These are phyloP conservation scores for Lithophane semibrunnea DNA, from an alignment of 2,888 invertebrate species.

Conservation along the genomic window DNA sequence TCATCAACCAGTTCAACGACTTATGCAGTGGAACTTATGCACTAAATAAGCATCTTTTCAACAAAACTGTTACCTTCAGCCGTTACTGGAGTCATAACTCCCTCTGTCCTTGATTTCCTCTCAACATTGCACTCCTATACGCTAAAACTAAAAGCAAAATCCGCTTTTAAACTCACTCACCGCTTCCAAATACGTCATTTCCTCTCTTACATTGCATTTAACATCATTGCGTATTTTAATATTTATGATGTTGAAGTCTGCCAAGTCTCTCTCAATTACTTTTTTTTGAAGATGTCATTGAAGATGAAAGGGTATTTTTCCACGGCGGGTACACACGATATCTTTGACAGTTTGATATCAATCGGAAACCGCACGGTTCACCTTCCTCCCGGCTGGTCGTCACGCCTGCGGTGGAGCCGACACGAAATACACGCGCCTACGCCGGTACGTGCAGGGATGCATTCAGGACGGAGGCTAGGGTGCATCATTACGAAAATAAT, in stretches of 20 bases:
- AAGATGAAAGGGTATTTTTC: constrained; percentile 58
- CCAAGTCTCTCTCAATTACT: constrained; percentile 48
- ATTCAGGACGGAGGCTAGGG: neutral
- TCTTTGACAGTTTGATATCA: constrained; percentile 67
- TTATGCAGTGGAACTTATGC: neutral
- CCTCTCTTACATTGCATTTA: constrained; percentile 32
- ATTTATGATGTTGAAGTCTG: constrained; percentile 47
- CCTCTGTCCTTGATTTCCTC: neutral
- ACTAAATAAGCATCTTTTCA: neutral
- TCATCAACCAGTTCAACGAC: neutral
- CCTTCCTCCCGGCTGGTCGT: constrained; percentile 63
- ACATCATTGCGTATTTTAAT: constrained; percentile 39
- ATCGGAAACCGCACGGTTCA: constrained; percentile 68
- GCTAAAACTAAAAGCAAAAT: constrained; percentile 16
- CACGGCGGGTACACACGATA: constrained; percentile 29
- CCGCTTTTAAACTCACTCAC: constrained; percentile 20
- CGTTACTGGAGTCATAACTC: neutral
- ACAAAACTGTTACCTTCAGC: neutral
- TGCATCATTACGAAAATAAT: neutral
- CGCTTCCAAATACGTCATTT: constrained; percentile 17
- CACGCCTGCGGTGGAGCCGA: constrained; percentile 62
- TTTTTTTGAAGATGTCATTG: constrained; percentile 38
- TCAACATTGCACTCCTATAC: neutral
- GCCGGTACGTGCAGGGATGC: constrained; percentile 34
- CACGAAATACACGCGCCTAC: constrained; percentile 54